Conservation (phyloP, 1,140 invertebrate genomes). For the Cyclargus thomasi region DNA sequence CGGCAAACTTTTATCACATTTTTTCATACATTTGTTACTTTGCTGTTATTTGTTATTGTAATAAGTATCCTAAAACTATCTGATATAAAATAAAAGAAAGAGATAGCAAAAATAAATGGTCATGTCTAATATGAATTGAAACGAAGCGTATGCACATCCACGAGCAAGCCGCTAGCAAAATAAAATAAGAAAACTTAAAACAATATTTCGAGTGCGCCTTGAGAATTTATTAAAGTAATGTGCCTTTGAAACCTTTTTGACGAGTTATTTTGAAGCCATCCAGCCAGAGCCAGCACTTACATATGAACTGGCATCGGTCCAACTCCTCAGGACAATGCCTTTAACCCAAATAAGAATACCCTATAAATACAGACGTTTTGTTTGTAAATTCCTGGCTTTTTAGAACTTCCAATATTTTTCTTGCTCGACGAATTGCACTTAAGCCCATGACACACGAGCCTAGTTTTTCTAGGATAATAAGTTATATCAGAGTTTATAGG, state of each 20-base stretch:
- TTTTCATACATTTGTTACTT: too few species aligned
- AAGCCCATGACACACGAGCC: too few species aligned
- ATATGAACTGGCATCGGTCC: slow-evolving; percentile 1
- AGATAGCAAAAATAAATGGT: too few species aligned
- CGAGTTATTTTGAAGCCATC: not conserved
- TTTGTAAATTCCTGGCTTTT: not conserved
- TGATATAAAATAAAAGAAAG: too few species aligned
- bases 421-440: not conserved
- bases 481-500: too few species aligned
- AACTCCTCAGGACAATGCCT: slow-evolving; percentile 4
- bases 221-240: not conserved
- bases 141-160: not conserved
- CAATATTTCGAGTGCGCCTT: not conserved
- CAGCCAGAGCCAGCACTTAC: not conserved
- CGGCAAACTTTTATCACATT: too few species aligned
- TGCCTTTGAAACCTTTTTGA: slow-evolving; percentile 6
- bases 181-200: not conserved
- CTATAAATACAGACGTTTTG: slow-evolving; percentile 5
- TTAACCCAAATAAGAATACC: slow-evolving; percentile 12
- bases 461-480: not conserved
- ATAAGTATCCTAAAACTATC: too few species aligned
- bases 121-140: too few species aligned
- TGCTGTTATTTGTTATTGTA: too few species aligned
- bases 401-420: not conserved
- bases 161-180: not conserved